Conservation (phyloP, 2,113 vertebrate genomes). For the Poecilia latipinna region DNA sequence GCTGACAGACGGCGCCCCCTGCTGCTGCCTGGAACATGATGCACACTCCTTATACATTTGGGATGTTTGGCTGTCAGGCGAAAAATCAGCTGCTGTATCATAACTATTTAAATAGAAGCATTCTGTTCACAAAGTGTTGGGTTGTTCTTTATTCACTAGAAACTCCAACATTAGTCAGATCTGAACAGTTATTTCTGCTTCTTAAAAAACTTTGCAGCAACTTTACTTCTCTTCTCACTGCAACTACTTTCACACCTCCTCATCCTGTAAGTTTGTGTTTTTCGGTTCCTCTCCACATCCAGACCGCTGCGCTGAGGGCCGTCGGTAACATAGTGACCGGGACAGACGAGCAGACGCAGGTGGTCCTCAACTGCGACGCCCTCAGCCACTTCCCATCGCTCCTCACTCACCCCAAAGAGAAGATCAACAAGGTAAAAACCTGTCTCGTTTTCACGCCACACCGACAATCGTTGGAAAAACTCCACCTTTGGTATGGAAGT, state of each 20-base stretch:
- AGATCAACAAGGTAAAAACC: conserved; percentile 95
- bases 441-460: neutral
- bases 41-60: too few species aligned
- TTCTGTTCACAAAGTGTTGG: too few species aligned
- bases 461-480: neutral
- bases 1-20: too few species aligned
- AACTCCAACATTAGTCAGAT: too few species aligned
- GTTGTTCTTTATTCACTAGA: too few species aligned
- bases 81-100: too few species aligned
- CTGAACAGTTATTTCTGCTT: too few species aligned
- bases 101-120: too few species aligned
- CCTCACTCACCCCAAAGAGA: conserved; percentile 98
- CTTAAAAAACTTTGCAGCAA: neutral
- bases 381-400: conserved; percentile 95
- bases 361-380: conserved; percentile 97
- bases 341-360: conserved; percentile 98
- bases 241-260: neutral
- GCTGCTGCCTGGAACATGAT: too few species aligned
- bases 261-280: neutral
- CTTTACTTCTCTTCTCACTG: neutral
- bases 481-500: conserved; percentile 78
- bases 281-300: conserved; percentile 3
- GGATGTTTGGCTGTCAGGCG: too few species aligned
- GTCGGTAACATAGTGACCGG: conserved; percentile 99
- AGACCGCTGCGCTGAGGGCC: conserved; percentile 96